Conservation (phyloP, 2,113 vertebrate species). For the Channa maculata region DNA sequence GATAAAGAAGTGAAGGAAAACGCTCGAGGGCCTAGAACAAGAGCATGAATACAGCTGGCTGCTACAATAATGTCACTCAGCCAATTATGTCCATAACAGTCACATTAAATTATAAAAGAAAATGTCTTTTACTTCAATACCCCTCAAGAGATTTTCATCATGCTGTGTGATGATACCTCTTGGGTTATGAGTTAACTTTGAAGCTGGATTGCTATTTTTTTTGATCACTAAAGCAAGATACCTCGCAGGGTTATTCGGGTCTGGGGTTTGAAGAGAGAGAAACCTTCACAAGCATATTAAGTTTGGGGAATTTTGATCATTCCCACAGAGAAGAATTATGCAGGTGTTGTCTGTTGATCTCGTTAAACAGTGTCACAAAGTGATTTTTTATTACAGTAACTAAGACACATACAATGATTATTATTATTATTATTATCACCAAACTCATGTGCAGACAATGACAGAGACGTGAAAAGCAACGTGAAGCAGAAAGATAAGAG, state of each 20-base stretch:
- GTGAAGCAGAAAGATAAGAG: too few species aligned
- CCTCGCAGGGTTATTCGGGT: constrained; percentile 2
- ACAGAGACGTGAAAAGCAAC: too few species aligned
- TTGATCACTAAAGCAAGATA: constrained; percentile 25
- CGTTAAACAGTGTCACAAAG: too few species aligned
- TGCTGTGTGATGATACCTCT: constrained; percentile 20
- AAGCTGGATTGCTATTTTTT: constrained; percentile 16
- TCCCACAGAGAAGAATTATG: neutral
- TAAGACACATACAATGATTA: too few species aligned
- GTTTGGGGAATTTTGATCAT: neutral
- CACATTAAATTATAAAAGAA: constrained; percentile 58
- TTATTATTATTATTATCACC: too few species aligned
- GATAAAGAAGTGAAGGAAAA: constrained; percentile 20
- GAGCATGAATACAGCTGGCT: constrained; percentile 41
- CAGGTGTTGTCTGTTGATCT: too few species aligned
- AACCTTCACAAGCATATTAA: too few species aligned
- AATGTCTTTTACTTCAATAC: constrained; percentile 30
- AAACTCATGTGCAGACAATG: too few species aligned
- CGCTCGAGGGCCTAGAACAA: constrained; percentile 14
- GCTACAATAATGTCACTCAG: constrained; percentile 68
- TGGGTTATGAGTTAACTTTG: constrained; percentile 34
- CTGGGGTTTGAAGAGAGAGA: neutral
- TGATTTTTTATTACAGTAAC: too few species aligned
- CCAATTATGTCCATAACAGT: constrained; percentile 58
- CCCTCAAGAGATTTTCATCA: constrained; percentile 35